These are phyloP conservation scores for Orchesella flavescens DNA, from an alignment of 2,888 invertebrate species.

Conservation along the genomic window DNA sequence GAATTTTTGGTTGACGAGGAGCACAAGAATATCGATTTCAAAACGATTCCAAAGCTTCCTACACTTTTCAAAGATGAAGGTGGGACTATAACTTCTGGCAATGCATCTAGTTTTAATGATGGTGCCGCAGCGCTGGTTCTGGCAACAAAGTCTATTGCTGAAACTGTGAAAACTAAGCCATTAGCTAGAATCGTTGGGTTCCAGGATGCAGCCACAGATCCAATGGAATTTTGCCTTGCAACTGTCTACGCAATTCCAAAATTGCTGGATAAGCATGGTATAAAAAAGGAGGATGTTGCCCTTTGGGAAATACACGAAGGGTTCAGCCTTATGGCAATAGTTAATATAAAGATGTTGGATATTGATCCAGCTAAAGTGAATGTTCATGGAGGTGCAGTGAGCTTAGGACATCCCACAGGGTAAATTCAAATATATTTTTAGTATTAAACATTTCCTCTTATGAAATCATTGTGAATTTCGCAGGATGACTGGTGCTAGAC, in stretches of 20 bases:
- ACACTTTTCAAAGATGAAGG: conserved; percentile 94
- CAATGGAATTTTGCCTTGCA: conserved; percentile 97
- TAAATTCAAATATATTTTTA: conserved; percentile 72
- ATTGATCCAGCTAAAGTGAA: conserved; percentile 92
- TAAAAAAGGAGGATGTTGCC: conserved; percentile 89
- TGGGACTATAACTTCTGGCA: conserved; percentile 98
- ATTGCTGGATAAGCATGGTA: conserved; percentile 86
- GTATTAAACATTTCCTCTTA: conserved; percentile 60
- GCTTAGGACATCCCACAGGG: conserved; percentile 98
- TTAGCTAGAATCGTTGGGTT: conserved; percentile 91
- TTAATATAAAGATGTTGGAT: conserved; percentile 89
- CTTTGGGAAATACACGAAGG: conserved; percentile 99
- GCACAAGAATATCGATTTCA: conserved; percentile 93
- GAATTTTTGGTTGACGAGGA: conserved; percentile 93
- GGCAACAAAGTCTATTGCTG: conserved; percentile 85
- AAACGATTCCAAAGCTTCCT: conserved; percentile 87
- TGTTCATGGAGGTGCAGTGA: conserved; percentile 98
- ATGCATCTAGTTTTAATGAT: conserved; percentile 97
- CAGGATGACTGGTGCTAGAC: conserved; percentile 96
- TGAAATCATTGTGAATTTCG: background rate
- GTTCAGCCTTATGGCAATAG: conserved; percentile 95
- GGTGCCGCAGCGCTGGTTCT: conserved; percentile 94
- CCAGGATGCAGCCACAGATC: conserved; percentile 95
- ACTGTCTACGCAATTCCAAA: conserved; percentile 92
- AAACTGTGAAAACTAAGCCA: conserved; percentile 86